Percentiles rank a stretch among this genome's conserved stretches.
These are phyloP conservation scores for Oreonectes daqikongensis DNA, from an alignment of 2,797 vertebrate species.

Conservation along the genomic window DNA sequence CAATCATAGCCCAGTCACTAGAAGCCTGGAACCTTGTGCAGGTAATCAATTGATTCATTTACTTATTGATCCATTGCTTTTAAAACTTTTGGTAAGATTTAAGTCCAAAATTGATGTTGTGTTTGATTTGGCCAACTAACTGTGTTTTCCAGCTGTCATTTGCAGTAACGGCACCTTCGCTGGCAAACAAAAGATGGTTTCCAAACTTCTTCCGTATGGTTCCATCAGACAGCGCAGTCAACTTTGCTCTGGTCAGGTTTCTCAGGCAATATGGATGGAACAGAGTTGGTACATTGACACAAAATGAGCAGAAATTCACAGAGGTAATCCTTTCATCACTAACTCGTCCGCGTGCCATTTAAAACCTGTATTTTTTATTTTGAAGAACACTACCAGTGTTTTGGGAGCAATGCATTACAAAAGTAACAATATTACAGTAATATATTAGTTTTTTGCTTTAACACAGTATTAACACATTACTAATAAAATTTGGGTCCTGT, in stretches of 20 bases:
- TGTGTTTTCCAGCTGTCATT: conserved; percentile 83
- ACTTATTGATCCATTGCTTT: not conserved
- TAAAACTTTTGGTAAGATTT: not conserved
- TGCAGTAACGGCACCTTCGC: conserved; percentile 76
- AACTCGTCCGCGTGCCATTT: too few species aligned
- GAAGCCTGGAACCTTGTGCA: conserved; percentile 85
- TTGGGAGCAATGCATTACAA: too few species aligned
- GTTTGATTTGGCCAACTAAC: conserved; percentile 4
- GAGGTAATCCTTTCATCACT: conserved; percentile 75
- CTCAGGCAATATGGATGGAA: conserved; percentile 85
- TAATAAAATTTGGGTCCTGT: too few species aligned
- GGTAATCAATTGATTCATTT: conserved; percentile 63
- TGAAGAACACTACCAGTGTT: too few species aligned
- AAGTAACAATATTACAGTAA: too few species aligned
- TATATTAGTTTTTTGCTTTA: too few species aligned
- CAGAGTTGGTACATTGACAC: conserved; percentile 84
- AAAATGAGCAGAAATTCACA: conserved; percentile 79
- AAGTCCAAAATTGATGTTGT: not conserved
- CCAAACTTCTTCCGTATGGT: conserved; percentile 87
- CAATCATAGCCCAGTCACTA: conserved; percentile 83
- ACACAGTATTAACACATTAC: too few species aligned
- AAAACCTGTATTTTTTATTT: too few species aligned
- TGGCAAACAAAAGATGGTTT: conserved; percentile 86
- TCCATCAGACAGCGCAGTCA: conserved; percentile 86
- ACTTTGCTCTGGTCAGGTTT: conserved; percentile 84